These are phyloP conservation scores for Drosophila oshimai DNA, from an alignment of 1,140 invertebrate species.

Conservation along the genomic window DNA sequence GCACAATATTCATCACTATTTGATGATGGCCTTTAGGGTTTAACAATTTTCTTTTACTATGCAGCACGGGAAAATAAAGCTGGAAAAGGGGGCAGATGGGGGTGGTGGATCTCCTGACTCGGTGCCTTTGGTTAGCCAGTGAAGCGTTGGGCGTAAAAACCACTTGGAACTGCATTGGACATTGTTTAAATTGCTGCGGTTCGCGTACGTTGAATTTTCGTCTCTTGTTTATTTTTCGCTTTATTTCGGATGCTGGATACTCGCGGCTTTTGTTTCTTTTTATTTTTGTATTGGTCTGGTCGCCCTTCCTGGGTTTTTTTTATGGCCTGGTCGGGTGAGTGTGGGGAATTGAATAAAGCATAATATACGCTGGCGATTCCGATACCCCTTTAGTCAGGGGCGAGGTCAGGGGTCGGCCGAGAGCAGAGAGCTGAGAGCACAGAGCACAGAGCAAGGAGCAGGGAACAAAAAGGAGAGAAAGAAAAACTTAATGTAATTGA, in stretches of 20 bases:
- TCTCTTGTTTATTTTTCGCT: constrained; percentile 71
- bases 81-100: constrained; percentile 4
- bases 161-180: constrained; percentile 76
- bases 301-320: constrained; percentile 39
- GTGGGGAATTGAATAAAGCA: constrained; percentile 59
- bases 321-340: constrained; percentile 42
- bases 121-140: constrained; percentile 36
- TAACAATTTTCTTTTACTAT: constrained; percentile 58
- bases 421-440: not conserved
- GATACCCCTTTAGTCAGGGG: constrained; percentile 41
- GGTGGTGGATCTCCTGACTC: constrained; percentile 5
- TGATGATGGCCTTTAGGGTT: constrained; percentile 62
- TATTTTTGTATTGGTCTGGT: constrained; percentile 13
- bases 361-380: constrained; percentile 52
- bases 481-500: constrained; percentile 79
- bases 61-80: constrained; percentile 3
- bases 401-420: constrained; percentile 42
- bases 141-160: constrained; percentile 58
- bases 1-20: constrained; percentile 71
- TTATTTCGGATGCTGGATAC: constrained; percentile 53
- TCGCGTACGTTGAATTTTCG: constrained; percentile 73
- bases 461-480: constrained; percentile 26
- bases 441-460: not conserved
- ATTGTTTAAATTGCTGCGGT: constrained; percentile 79
- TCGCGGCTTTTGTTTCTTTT: constrained; percentile 6